Percentiles rank a stretch among this genome's conserved stretches.
Evolutionary conservation across 2,888 invertebrate genomes (phyloP).

Genomic region (Cabera pusaria): DNA sequence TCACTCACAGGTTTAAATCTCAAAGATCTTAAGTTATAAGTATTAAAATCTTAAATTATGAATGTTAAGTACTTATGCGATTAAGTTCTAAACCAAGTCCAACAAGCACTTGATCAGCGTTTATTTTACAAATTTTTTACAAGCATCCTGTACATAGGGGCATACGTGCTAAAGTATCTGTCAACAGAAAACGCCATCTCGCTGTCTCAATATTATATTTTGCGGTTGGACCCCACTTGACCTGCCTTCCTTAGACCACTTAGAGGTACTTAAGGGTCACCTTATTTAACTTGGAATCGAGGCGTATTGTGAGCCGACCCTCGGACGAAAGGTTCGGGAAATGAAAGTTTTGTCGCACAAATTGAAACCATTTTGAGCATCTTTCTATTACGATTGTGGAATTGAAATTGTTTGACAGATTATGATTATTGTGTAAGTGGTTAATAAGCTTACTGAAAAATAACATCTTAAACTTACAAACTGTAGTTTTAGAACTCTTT

Average conservation of each 20-base stretch:
- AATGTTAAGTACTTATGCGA: too few species aligned
- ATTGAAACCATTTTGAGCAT: slow-evolving; percentile 15
- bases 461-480: too few species aligned
- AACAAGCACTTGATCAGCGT: too few species aligned
- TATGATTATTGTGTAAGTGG: too few species aligned
- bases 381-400: slow-evolving; percentile 7
- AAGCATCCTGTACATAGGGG: not conserved
- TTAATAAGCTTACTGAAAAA: too few species aligned
- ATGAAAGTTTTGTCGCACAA: slow-evolving; percentile 16
- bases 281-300: slow-evolving; percentile 48
- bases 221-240: slow-evolving; percentile 38
- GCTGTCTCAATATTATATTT: slow-evolving; percentile 36
- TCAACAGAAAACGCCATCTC: slow-evolving; percentile 36
- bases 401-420: not conserved
- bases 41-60: too few species aligned
- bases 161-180: slow-evolving; percentile 34
- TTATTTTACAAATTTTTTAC: too few species aligned
- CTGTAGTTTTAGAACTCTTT: too few species aligned
- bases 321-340: slow-evolving; percentile 13
- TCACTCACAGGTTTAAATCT: too few species aligned
- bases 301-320: slow-evolving; percentile 41
- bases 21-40: too few species aligned
- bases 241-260: slow-evolving; percentile 39
- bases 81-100: too few species aligned
- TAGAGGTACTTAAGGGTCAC: slow-evolving; percentile 36